These are phyloP conservation scores for Knipowitschia caucasica DNA, from an alignment of 2,797 vertebrate species.

Conservation along the genomic window DNA sequence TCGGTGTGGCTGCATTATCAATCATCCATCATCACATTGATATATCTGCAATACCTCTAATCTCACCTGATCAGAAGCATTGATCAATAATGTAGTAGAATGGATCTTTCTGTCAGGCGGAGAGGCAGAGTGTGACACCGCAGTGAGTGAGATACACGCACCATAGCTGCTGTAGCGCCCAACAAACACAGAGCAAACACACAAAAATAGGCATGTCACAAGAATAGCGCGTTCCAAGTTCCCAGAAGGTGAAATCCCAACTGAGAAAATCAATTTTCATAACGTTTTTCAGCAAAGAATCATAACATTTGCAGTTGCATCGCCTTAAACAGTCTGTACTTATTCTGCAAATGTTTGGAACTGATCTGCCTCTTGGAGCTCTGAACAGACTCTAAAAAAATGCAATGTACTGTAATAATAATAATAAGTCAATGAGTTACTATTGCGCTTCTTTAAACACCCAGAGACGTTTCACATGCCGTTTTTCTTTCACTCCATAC, in stretches of 20 bases:
- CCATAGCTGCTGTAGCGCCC: slow-evolving; percentile 14
- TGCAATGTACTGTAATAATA: no score
- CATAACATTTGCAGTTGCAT: no score
- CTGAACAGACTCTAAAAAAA: no score
- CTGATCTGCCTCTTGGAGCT: no score
- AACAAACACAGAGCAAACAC: slow-evolving; percentile 36
- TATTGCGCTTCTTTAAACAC: no score
- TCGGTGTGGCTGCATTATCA: slow-evolving; percentile 60
- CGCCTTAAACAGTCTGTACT: no score
- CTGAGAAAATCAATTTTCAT: no score
- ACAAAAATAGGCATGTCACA: slow-evolving; percentile 37
- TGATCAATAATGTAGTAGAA: slow-evolving; percentile 58
- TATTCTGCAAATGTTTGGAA: no score
- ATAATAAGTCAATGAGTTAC: no score
- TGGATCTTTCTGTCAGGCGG: slow-evolving; percentile 46
- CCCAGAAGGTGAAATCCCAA: slow-evolving; percentile 31
- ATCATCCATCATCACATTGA: slow-evolving; percentile 73
- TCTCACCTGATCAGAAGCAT: slow-evolving; percentile 66
- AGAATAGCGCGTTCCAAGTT: slow-evolving; percentile 34
- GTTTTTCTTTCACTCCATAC: no score
- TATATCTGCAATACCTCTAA: slow-evolving; percentile 67
- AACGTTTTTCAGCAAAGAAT: no score
- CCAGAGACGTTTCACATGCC: no score
- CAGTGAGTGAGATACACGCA: slow-evolving; percentile 16
- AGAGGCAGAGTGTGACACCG: slow-evolving; percentile 33